Evolutionary conservation across 2,797 vertebrate genomes (phyloP).

Genomic region (Margarornis squamiger): DNA sequence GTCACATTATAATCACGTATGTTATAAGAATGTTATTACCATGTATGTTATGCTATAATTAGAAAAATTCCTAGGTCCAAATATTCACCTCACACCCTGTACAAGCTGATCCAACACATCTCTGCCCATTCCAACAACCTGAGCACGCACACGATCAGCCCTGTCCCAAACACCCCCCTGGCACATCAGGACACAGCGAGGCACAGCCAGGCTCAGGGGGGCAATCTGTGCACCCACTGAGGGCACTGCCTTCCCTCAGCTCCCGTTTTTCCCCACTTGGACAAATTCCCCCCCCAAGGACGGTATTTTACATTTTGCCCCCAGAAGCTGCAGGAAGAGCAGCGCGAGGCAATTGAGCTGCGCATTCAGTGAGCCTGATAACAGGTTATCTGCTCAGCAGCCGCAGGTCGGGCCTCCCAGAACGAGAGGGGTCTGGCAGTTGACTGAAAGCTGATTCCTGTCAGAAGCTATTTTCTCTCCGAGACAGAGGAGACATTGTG

Average conservation of each 20-base stretch:
- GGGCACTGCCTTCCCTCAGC: not conserved
- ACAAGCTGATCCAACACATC: accelerated
- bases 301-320: not conserved
- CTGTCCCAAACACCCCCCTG: accelerated
- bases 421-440: conserved; percentile 73
- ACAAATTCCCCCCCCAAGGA: not conserved
- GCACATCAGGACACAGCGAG: accelerated
- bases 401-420: conserved; percentile 73
- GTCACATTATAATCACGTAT: accelerated
- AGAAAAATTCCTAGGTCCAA: not conserved
- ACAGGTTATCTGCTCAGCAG: conserved; percentile 69
- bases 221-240: accelerated
- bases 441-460: conserved; percentile 86
- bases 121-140: not conserved
- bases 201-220: not conserved
- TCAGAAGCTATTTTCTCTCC: conserved; percentile 79
- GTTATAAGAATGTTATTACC: not conserved
- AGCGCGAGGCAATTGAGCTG: conserved; percentile 1
- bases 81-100: accelerated
- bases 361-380: conserved; percentile 63
- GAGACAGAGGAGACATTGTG: conserved; percentile 83
- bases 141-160: accelerated
- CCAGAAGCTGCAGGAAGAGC: not conserved
- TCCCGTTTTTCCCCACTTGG: not conserved
- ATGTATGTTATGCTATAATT: no score